A percentile compares a stretch with the other conserved stretches of the same genome.
Evolutionary conservation across 2,888 invertebrate species (phyloP).

Genomic region (Archips crataeganus): DNA sequence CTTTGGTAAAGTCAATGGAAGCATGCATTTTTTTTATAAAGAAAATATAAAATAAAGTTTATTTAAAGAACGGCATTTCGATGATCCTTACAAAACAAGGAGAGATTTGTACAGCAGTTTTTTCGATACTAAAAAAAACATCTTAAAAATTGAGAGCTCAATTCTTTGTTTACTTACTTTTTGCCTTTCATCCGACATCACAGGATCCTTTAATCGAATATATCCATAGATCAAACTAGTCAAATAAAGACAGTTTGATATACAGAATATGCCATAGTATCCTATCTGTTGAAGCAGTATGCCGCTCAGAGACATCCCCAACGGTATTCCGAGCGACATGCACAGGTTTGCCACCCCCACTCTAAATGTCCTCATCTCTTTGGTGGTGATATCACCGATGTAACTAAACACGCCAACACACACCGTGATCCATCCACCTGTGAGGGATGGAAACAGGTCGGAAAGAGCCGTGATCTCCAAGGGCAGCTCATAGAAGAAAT

Average conservation of each 20-base stretch:
- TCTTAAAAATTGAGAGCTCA: constrained; percentile 14
- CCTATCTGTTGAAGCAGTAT: constrained; percentile 80
- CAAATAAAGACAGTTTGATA: constrained; percentile 81
- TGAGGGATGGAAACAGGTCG: constrained; percentile 84
- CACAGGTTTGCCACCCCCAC: constrained; percentile 88
- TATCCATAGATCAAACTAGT: constrained; percentile 83
- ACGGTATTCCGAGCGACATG: constrained; percentile 86
- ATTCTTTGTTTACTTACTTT: constrained; percentile 65
- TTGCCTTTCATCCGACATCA: constrained; percentile 71
- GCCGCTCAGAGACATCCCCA: constrained; percentile 86
- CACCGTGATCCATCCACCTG: constrained; percentile 86
- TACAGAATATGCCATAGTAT: constrained; percentile 81
- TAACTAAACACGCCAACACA: constrained; percentile 88
- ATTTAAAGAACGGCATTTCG: constrained; percentile 19
- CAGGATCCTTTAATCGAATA: constrained; percentile 77
- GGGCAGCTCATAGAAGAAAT: constrained; percentile 86
- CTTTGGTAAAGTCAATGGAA: constrained; percentile 32
- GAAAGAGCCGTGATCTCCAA: constrained; percentile 84
- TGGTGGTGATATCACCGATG: constrained; percentile 86
- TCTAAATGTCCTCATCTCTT: constrained; percentile 86
- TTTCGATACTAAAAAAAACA: constrained; percentile 8
- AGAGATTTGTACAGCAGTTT: constrained; percentile 4
- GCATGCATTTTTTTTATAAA: constrained; percentile 30
- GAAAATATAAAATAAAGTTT: constrained; percentile 11
- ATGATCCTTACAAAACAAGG: constrained; percentile 21